phyloP scores from a whole-genome alignment of 1,140 invertebrate genomes.

The Hydropsyche tenuis region DNA sequence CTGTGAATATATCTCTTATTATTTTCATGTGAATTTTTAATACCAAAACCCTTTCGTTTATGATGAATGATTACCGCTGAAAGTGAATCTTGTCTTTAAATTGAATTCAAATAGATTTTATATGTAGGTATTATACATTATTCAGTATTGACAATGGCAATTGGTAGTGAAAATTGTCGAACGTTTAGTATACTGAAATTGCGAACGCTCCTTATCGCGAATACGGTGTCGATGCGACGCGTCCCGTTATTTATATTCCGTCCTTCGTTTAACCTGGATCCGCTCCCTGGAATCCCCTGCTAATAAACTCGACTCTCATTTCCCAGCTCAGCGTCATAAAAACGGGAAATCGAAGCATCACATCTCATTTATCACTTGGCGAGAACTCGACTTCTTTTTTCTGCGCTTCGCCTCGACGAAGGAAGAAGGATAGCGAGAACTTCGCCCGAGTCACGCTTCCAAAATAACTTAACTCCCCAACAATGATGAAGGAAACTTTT shows the following conservation, averaged over 20 bases:
- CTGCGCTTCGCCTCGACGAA: background rate
- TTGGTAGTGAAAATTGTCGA: too few species aligned
- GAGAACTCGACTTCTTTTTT: background rate
- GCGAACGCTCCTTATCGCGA: too few species aligned
- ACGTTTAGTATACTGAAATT: too few species aligned
- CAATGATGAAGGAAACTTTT: conserved; percentile 11
- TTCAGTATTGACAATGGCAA: too few species aligned
- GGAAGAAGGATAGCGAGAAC: background rate
- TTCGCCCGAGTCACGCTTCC: conserved; percentile 7
- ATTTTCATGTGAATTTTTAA: too few species aligned
- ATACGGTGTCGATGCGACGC: background rate
- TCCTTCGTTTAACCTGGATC: conserved; percentile 14
- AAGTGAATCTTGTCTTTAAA: too few species aligned
- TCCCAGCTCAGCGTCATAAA: conserved; percentile 2
- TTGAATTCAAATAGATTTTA: too few species aligned
- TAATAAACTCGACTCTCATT: conserved; percentile 10
- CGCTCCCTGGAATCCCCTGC: conserved; percentile 7
- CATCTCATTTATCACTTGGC: conserved; percentile 28
- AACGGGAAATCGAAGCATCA: conserved; percentile 21
- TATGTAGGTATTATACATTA: too few species aligned
- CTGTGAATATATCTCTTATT: too few species aligned
- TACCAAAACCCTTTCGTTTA: too few species aligned
- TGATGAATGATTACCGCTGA: too few species aligned
- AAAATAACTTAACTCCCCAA: conserved; percentile 16
- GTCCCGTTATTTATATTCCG: conserved; percentile 11